A percentile compares a stretch with the other conserved stretches of the same genome.
phyloP scores from a whole-genome alignment of 2,888 invertebrate genomes.

The Baronia brevicornis region DNA sequence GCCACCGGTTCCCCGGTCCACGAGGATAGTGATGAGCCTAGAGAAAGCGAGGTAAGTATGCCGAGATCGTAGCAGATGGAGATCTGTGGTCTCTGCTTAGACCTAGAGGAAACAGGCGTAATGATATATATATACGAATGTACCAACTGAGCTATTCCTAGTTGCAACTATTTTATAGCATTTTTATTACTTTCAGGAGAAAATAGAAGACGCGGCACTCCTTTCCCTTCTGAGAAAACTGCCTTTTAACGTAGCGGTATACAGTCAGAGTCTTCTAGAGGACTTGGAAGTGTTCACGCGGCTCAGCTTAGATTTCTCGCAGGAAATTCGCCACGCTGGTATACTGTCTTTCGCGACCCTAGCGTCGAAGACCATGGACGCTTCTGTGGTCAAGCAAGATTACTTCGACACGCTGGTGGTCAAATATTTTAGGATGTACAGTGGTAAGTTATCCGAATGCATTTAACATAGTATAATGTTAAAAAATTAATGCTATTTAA shows the following conservation, averaged over 20 bases:
- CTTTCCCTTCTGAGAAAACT: conserved; percentile 79
- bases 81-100: too few species aligned
- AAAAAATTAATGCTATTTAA: too few species aligned
- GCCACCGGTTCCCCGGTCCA: too few species aligned
- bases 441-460: conserved; percentile 64
- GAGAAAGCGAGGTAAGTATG: too few species aligned
- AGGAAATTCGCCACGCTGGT: conserved; percentile 79
- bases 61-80: too few species aligned
- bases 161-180: neutral
- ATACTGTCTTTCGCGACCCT: conserved; percentile 82
- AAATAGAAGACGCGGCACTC: conserved; percentile 78
- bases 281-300: conserved; percentile 72
- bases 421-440: conserved; percentile 81
- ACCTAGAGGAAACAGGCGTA: too few species aligned
- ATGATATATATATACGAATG: too few species aligned
- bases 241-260: conserved; percentile 81
- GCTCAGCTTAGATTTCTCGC: conserved; percentile 48
- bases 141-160: too few species aligned
- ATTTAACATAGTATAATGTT: too few species aligned
- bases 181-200: conserved; percentile 47
- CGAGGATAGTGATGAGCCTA: too few species aligned
- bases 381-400: conserved; percentile 70
- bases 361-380: conserved; percentile 79
- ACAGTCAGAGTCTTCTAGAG: conserved; percentile 63
- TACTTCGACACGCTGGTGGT: conserved; percentile 82